These are phyloP conservation scores for Melopsittacus undulatus DNA, from an alignment of 2,797 vertebrate genomes.

Conservation along the genomic window DNA sequence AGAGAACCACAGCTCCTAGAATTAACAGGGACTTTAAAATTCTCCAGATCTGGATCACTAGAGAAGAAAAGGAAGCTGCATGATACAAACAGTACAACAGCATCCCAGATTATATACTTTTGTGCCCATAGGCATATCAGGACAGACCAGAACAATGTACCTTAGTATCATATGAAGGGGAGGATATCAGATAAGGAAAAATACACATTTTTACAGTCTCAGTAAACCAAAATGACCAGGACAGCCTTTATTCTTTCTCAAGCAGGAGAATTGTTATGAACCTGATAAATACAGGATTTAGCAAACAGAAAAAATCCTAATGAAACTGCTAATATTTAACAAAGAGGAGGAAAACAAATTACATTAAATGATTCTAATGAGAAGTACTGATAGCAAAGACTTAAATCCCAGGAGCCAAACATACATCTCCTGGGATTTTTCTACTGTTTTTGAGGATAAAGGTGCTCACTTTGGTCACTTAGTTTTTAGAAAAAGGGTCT, in stretches of 20 bases:
- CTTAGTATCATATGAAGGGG: background rate
- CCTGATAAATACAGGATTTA: background rate
- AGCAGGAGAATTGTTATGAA: background rate
- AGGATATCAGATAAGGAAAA: background rate
- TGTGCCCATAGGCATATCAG: background rate
- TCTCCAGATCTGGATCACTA: background rate
- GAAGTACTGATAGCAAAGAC: background rate
- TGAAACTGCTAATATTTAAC: background rate
- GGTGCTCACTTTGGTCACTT: background rate
- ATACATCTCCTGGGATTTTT: background rate
- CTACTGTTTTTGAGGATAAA: background rate
- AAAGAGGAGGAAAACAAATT: background rate
- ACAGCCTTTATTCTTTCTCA: background rate
- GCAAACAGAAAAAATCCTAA: background rate
- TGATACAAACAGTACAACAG: background rate
- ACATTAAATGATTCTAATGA: background rate
- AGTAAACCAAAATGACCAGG: background rate
- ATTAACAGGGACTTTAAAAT: background rate
- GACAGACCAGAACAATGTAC: background rate
- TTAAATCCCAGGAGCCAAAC: background rate
- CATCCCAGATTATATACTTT: background rate
- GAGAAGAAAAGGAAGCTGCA: background rate
- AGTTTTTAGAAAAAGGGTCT: background rate
- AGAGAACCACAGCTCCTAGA: background rate
- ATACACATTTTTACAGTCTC: background rate